Conservation (phyloP, 2,113 vertebrate genomes). For the Trogon melanurus region DNA sequence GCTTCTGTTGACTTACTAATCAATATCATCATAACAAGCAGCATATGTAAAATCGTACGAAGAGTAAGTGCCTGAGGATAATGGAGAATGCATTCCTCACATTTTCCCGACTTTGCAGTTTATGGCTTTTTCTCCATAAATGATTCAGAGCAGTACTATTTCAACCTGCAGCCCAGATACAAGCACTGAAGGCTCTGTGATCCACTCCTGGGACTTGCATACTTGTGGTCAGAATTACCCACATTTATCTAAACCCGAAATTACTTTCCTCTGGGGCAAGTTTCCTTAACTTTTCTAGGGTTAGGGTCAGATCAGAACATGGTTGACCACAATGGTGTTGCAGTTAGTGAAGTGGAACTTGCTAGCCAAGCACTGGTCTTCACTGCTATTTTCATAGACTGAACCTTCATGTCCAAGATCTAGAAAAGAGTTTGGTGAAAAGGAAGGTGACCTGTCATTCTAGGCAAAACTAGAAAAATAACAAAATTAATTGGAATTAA, state of each 20-base stretch:
- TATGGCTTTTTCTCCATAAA: slow-evolving; percentile 34
- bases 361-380: not conserved
- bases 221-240: not conserved
- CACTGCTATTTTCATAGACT: not conserved
- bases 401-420: not conserved
- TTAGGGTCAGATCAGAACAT: not conserved
- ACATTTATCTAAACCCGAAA: not conserved
- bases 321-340: not conserved
- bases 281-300: not conserved
- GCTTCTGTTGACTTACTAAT: slow-evolving; percentile 80
- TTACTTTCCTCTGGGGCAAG: not conserved
- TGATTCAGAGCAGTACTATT: not conserved
- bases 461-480: not conserved
- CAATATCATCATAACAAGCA: slow-evolving; percentile 78
- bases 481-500: not conserved
- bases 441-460: not conserved
- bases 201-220: not conserved
- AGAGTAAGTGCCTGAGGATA: slow-evolving; percentile 70
- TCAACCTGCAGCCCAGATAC: not conserved
- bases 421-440: not conserved
- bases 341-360: not conserved
- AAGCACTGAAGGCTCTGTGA: not conserved
- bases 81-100: slow-evolving; percentile 26
- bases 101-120: slow-evolving; percentile 5
- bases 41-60: slow-evolving; percentile 69